Base-by-base conservation (phyloP, 2,888 invertebrate genomes). In the Craniophora ligustri region DNA sequence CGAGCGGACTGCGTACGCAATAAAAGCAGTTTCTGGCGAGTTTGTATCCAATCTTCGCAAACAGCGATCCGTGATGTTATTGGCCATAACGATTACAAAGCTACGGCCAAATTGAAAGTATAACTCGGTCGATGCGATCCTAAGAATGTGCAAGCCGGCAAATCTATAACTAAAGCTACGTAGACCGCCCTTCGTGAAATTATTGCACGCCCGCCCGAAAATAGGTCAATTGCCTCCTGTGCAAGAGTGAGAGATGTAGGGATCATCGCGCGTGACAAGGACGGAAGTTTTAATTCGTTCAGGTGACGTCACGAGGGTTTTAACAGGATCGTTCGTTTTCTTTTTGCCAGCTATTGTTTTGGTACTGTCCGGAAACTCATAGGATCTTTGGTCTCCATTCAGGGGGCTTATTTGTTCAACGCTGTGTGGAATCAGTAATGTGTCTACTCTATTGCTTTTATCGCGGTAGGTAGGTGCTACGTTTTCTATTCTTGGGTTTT, bases 151-250 rank as follows among this genome's bases (percentile, higher is more conserved):
- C 87, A 87, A 81, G 81, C 75, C 72, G 67, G 78, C 81, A 79
- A 85, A 86, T 85, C 85, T 84, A 85, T 85, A 84, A 76, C 75
- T 79, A 79, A 78, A 71, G 78, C 79, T 82, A 84, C 79, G 77
- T 79, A 77, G 84, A 79, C 82, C 75, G 59, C 73, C 89, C 89
- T 89, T 88, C 86, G 84, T 82, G 79, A 88, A 92, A 90, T 91
- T 88, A 92, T 91, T 89, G 89, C 87, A 89, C 86, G 86, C 82
- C 84, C 86, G 75, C 83, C 68, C 83, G 88, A 91, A 93, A 91
- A 92, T 93, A 91, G 93, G 93, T 93, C 93, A 93, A 93, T 91
- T 92, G 92, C 90, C 87, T 81, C 84, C 86, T 80, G 75, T 67
- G 82, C 62, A 71, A 66, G 86, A 89, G 81, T 64, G 90, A 84